Percentiles rank a stretch among this genome's conserved stretches.
These are phyloP conservation scores for Campoplex capitator DNA, from an alignment of 2,888 invertebrate genomes.

Conservation along the genomic window DNA sequence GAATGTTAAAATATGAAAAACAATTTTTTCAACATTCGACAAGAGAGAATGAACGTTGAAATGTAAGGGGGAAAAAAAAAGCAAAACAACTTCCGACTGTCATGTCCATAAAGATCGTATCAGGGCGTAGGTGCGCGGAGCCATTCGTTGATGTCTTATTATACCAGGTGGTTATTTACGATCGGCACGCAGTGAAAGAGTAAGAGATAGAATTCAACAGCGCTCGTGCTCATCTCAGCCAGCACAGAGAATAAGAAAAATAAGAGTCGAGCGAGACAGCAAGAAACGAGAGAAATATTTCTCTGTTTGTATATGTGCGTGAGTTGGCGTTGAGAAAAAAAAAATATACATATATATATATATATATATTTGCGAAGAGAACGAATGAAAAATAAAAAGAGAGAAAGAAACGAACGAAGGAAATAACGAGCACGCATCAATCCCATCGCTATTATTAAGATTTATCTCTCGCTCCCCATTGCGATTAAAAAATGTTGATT, in stretches of 20 bases:
- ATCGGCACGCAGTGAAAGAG: slow-evolving; percentile 70
- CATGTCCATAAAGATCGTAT: slow-evolving; percentile 80
- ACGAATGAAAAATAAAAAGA: slow-evolving; percentile 27
- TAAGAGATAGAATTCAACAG: slow-evolving; percentile 39
- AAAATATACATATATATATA: no score
- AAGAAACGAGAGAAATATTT: slow-evolving; percentile 28
- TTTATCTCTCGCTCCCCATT: slow-evolving; percentile 54
- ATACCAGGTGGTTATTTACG: slow-evolving; percentile 80
- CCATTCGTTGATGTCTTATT: slow-evolving; percentile 81
- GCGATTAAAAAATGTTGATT: slow-evolving; percentile 36
- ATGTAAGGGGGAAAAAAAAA: slow-evolving; percentile 36
- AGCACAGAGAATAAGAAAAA: slow-evolving; percentile 16
- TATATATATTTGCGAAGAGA: slow-evolving; percentile 29
- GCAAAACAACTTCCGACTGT: slow-evolving; percentile 78
- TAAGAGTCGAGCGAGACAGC: slow-evolving; percentile 20
- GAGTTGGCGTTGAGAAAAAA: slow-evolving; percentile 19
- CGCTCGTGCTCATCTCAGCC: slow-evolving; percentile 34
- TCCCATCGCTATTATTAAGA: slow-evolving; percentile 43
- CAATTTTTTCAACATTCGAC: slow-evolving; percentile 3
- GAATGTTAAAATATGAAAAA: slow-evolving; percentile 6
- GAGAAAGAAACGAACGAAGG: slow-evolving; percentile 41
- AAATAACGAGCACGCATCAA: slow-evolving; percentile 34
- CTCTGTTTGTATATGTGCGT: slow-evolving; percentile 18
- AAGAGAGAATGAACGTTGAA: slow-evolving; percentile 41
- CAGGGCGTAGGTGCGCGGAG: slow-evolving; percentile 78